Conservation (phyloP, 2,113 vertebrate genomes). For the Pangasianodon gigas region DNA sequence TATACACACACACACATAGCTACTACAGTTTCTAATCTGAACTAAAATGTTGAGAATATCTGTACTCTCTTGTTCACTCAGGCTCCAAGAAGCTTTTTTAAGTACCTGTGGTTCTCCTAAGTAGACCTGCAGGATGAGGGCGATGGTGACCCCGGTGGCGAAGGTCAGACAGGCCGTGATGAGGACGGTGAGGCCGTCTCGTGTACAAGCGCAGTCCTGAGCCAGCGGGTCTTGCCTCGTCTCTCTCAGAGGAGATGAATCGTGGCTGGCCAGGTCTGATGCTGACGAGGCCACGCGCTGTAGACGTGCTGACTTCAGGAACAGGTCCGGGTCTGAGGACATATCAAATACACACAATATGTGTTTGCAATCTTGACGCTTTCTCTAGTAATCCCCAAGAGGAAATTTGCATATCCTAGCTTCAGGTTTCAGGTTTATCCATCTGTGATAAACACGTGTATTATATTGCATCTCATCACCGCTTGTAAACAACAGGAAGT, state of each 20-base stretch:
- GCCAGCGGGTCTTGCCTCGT: conserved; percentile 90
- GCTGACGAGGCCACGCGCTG: conserved; percentile 93
- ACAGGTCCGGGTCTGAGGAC: conserved; percentile 87
- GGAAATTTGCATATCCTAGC: background rate
- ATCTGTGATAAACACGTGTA: background rate
- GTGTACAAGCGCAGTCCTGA: conserved; percentile 87
- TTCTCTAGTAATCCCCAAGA: background rate
- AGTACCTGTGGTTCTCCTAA: conserved; percentile 93
- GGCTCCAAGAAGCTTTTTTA: background rate
- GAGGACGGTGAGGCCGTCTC: conserved; percentile 92
- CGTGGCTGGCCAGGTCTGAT: conserved; percentile 90
- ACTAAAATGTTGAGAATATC: background rate
- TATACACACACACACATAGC: background rate
- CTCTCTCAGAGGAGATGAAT: conserved; percentile 83
- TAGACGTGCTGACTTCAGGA: conserved; percentile 89
- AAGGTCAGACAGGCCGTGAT: conserved; percentile 97
- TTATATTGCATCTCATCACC: background rate
- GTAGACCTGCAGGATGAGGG: conserved; percentile 97
- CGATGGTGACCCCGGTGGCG: conserved; percentile 89
- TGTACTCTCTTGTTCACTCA: background rate
- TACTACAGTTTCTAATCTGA: background rate
- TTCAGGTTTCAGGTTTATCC: too few species aligned
- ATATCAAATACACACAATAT: background rate
- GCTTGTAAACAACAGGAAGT: background rate
- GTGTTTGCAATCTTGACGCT: background rate